A percentile compares a stretch with the other conserved stretches of the same genome.
These are phyloP conservation scores for Micrasema minimum DNA, from an alignment of 1,140 invertebrate genomes.

Conservation along the genomic window DNA sequence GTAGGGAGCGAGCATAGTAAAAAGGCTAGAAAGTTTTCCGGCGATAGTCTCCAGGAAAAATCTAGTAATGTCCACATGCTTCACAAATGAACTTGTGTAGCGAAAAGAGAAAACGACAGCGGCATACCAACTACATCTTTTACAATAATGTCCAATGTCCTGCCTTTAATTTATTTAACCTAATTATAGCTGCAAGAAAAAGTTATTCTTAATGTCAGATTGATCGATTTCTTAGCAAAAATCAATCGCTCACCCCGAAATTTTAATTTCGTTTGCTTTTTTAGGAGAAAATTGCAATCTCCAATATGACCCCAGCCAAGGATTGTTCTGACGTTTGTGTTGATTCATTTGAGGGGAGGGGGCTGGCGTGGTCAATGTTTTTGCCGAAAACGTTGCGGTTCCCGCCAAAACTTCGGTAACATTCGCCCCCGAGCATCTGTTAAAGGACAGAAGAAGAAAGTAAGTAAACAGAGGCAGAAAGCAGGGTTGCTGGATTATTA, in stretches of 20 bases:
- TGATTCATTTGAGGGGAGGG: slow-evolving; percentile 36
- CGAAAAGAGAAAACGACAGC: too few species aligned
- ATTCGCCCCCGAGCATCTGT: slow-evolving; percentile 24
- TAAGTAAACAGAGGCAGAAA: background rate
- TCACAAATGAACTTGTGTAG: too few species aligned
- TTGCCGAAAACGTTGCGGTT: slow-evolving; percentile 27
- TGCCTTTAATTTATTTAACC: too few species aligned
- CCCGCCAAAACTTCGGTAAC: slow-evolving; percentile 21
- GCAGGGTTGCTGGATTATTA: slow-evolving; percentile 11
- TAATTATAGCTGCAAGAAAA: too few species aligned
- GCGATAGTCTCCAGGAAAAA: too few species aligned
- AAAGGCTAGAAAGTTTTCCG: too few species aligned
- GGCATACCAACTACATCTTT: too few species aligned
- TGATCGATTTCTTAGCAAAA: too few species aligned
- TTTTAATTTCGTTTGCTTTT: slow-evolving; percentile 21
- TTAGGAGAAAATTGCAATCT: slow-evolving; percentile 14
- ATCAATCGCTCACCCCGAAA: background rate
- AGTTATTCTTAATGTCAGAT: too few species aligned
- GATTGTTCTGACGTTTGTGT: slow-evolving; percentile 34
- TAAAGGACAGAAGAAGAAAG: slow-evolving; percentile 24
- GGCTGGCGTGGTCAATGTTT: slow-evolving; percentile 20
- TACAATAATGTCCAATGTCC: too few species aligned
- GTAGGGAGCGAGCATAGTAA: too few species aligned
- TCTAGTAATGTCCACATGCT: too few species aligned
- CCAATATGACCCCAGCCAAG: slow-evolving; percentile 11